A percentile compares a stretch with the other conserved stretches of the same genome.
Conservation (phyloP, 2,888 invertebrate species). For the Sinohyriopsis cumingii region DNA sequence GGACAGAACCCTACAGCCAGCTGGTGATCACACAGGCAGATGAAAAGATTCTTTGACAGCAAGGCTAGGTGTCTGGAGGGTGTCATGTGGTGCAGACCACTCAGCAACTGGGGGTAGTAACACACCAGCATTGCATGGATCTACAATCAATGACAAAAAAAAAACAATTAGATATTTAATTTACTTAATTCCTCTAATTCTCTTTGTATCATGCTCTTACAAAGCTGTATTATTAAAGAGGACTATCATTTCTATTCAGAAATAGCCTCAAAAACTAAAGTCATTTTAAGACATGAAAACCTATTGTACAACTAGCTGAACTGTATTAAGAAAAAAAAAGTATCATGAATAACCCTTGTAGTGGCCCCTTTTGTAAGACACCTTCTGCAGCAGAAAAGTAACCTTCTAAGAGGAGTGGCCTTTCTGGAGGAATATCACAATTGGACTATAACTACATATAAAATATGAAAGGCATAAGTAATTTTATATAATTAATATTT, state of each 20-base stretch:
- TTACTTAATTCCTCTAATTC: too few species aligned
- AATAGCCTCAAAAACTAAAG: not conserved
- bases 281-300: too few species aligned
- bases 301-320: too few species aligned
- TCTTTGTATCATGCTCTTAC: not conserved
- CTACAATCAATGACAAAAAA: conserved; percentile 39
- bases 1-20: conserved; percentile 82
- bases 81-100: conserved; percentile 61
- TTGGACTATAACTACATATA: too few species aligned
- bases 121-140: conserved; percentile 65
- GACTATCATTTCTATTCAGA: not conserved
- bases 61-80: conserved; percentile 65
- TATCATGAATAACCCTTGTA: too few species aligned
- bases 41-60: conserved; percentile 69
- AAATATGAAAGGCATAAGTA: too few species aligned
- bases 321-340: too few species aligned
- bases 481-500: too few species aligned
- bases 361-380: too few species aligned
- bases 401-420: too few species aligned
- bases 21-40: conserved; percentile 74
- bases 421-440: too few species aligned
- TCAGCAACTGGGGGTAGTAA: conserved; percentile 66
- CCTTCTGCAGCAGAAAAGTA: too few species aligned
- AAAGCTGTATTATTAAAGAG: not conserved
- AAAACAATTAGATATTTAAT: not conserved